Evolutionary conservation across 2,888 invertebrate species (phyloP).

Genomic region (Lagria hirta): DNA sequence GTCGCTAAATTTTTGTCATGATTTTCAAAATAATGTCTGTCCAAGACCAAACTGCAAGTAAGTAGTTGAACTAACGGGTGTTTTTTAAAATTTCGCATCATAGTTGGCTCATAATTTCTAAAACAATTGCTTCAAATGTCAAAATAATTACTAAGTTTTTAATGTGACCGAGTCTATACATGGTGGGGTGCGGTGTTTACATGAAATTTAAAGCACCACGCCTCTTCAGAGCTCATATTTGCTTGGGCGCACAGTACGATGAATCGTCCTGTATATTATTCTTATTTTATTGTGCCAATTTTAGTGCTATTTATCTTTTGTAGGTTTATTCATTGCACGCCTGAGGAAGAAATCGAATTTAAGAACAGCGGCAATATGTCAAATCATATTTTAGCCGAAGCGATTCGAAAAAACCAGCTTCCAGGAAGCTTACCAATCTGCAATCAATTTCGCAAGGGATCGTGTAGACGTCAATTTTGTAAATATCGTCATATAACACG

Average conservation of each 20-base stretch:
- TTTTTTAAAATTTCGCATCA: not conserved
- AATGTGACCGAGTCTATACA: too few species aligned
- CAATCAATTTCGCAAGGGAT: conserved; percentile 57
- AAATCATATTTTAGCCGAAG: conserved; percentile 55
- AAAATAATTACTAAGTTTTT: too few species aligned
- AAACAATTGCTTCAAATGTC: too few species aligned
- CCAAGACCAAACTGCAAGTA: conserved; percentile 68
- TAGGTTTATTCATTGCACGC: conserved; percentile 74
- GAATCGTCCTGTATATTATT: not conserved
- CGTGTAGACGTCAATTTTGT: conserved; percentile 52
- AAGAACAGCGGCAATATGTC: conserved; percentile 73
- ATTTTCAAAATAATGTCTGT: conserved; percentile 74
- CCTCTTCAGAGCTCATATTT: too few species aligned
- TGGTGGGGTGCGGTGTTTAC: too few species aligned
- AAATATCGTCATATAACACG: conserved; percentile 52
- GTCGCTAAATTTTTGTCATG: conserved; percentile 61
- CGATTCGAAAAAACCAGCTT: conserved; percentile 52
- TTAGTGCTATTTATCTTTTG: conserved; percentile 14
- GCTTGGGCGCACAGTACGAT: too few species aligned
- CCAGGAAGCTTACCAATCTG: conserved; percentile 55
- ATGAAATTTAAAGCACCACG: too few species aligned
- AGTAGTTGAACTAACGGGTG: conserved; percentile 31
- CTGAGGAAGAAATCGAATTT: conserved; percentile 76
- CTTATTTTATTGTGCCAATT: not conserved
- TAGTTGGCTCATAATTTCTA: not conserved